These are phyloP conservation scores for Nylanderia fulva DNA, from an alignment of 1,140 invertebrate genomes.

Conservation along the genomic window DNA sequence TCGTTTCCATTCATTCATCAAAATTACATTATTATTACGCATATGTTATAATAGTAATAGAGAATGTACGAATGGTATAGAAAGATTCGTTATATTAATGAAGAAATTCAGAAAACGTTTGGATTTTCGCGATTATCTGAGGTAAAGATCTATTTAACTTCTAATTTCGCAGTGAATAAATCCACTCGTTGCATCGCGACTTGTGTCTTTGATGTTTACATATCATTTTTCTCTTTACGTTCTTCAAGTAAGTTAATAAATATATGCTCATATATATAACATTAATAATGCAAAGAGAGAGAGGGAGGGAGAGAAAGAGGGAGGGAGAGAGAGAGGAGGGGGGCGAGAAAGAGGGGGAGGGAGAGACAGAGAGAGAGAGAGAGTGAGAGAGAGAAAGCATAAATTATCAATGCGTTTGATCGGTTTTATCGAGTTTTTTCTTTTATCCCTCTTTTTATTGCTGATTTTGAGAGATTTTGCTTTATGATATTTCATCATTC, in stretches of 20 bases:
- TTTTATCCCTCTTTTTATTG: slow-evolving; percentile 49
- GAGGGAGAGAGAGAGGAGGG: slow-evolving; percentile 79
- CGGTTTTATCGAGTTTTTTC: slow-evolving; percentile 15
- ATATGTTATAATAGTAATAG: slow-evolving; percentile 74
- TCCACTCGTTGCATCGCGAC: slow-evolving; percentile 4
- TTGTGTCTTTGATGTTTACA: slow-evolving; percentile 18
- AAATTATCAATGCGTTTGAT: slow-evolving; percentile 31
- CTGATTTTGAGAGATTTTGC: neutral
- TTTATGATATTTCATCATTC: neutral
- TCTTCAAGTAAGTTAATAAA: slow-evolving; percentile 65
- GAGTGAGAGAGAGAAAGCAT: slow-evolving; percentile 75
- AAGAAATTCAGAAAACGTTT: slow-evolving; percentile 83
- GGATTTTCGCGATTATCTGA: slow-evolving; percentile 27
- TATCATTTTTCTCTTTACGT: slow-evolving; percentile 1
- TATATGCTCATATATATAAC: slow-evolving; percentile 78
- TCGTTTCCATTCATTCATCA: slow-evolving; percentile 21
- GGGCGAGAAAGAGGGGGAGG: slow-evolving; percentile 74
- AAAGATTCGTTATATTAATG: slow-evolving; percentile 84
- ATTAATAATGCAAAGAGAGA: slow-evolving; percentile 80
- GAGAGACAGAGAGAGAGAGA: slow-evolving; percentile 77
- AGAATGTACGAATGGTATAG: slow-evolving; percentile 85
- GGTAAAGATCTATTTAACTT: slow-evolving; percentile 5
- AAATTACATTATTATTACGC: slow-evolving; percentile 63
- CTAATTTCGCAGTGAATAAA: slow-evolving; percentile 10
- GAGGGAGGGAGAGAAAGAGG: slow-evolving; percentile 74